A percentile compares a stretch with the other conserved stretches of the same genome.
phyloP scores from a whole-genome alignment of 2,888 invertebrate genomes.

The Tetragnatha montana region DNA sequence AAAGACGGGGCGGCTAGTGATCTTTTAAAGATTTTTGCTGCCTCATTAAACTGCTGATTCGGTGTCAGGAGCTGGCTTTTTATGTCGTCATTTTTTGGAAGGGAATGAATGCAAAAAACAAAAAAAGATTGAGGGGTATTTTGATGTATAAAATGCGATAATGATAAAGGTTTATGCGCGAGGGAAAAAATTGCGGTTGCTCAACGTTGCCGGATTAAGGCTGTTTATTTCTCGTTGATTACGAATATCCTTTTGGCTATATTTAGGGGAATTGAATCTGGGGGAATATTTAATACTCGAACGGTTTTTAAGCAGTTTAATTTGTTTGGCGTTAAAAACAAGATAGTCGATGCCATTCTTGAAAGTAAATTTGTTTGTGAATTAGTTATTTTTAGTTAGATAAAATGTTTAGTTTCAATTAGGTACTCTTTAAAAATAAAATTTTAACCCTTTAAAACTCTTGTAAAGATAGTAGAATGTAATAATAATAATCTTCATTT shows the following conservation, averaged over 20 bases:
- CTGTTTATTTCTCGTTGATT: neutral
- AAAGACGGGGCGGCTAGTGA: slow-evolving; percentile 66
- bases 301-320: too few species aligned
- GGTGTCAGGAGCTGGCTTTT: slow-evolving; percentile 64
- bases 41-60: slow-evolving; percentile 69
- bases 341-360: too few species aligned
- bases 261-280: slow-evolving; percentile 2
- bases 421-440: too few species aligned
- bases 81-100: slow-evolving; percentile 48
- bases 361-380: too few species aligned
- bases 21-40: slow-evolving; percentile 69
- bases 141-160: slow-evolving; percentile 44
- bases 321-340: too few species aligned
- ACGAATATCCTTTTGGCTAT: neutral
- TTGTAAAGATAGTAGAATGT: too few species aligned
- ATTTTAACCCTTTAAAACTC: too few species aligned
- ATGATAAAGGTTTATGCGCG: slow-evolving; percentile 7
- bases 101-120: slow-evolving; percentile 40
- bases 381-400: too few species aligned
- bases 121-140: slow-evolving; percentile 54
- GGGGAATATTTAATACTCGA: too few species aligned
- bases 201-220: neutral
- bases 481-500: too few species aligned
- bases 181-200: neutral
- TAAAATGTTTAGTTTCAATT: too few species aligned